A percentile compares a stretch with the other conserved stretches of the same genome.
phyloP scores from a whole-genome alignment of 2,113 vertebrate species.

The Neolamprologus kungweensis region DNA sequence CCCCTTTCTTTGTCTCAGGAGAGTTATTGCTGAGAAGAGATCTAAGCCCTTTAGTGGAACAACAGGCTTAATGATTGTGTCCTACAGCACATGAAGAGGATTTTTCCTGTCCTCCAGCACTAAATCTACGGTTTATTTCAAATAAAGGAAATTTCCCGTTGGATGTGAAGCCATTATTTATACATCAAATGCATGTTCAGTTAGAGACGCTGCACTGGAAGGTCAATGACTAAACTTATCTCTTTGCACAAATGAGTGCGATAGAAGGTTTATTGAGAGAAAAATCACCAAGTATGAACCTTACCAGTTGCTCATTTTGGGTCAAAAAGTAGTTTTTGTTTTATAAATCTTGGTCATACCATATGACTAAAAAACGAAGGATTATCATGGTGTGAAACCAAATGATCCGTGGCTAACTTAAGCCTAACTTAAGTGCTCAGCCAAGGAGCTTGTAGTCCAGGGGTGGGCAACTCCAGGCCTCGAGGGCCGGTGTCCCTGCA shows the following conservation, averaged over 20 bases:
- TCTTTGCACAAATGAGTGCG: background rate
- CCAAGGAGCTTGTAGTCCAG: background rate
- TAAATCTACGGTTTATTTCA: constrained; percentile 2
- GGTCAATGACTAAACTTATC: background rate
- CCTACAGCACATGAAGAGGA: background rate
- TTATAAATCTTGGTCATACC: background rate
- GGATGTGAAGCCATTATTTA: background rate
- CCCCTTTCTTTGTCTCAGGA: background rate
- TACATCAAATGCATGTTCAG: background rate
- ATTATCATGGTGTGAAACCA: background rate
- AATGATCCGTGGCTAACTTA: background rate
- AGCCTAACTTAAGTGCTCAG: background rate
- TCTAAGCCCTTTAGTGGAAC: background rate
- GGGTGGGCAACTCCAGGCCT: too few species aligned
- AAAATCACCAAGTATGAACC: background rate
- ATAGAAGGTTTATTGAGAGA: background rate
- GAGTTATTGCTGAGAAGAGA: background rate
- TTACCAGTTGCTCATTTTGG: background rate
- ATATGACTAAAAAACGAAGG: background rate
- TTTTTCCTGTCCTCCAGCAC: background rate
- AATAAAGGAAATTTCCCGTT: background rate
- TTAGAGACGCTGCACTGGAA: background rate
- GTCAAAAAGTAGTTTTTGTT: background rate
- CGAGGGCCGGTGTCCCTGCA: too few species aligned
- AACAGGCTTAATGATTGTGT: background rate